These are phyloP conservation scores for Campoletis sonorensis DNA, from an alignment of 1,140 invertebrate species.

Conservation along the genomic window DNA sequence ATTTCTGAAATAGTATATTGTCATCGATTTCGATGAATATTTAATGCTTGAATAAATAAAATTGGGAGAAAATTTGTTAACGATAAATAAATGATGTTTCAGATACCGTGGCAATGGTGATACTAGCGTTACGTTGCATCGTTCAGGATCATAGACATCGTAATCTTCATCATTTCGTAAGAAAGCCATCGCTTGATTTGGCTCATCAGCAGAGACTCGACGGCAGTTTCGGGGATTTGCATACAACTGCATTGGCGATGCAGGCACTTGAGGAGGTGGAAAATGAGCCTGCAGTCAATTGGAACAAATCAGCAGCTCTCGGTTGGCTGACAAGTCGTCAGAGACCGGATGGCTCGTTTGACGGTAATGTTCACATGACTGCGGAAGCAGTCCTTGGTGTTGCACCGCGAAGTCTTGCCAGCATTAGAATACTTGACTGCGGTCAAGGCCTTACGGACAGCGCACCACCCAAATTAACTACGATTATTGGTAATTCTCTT, in stretches of 20 bases:
- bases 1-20: no score
- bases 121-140: constrained; percentile 88
- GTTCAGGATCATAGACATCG: constrained; percentile 89
- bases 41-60: background rate
- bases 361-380: constrained; percentile 82
- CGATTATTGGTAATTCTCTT: constrained; percentile 61
- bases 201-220: constrained; percentile 86
- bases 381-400: constrained; percentile 86
- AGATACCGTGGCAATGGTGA: constrained; percentile 91
- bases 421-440: constrained; percentile 83
- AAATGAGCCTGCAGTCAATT: constrained; percentile 79
- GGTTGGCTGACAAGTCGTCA: constrained; percentile 85
- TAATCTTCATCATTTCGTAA: constrained; percentile 86
- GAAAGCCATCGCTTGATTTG: constrained; percentile 84
- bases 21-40: no score
- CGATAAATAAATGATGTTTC: constrained; percentile 52
- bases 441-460: constrained; percentile 75
- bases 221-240: constrained; percentile 89
- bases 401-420: constrained; percentile 81
- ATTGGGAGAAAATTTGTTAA: constrained; percentile 4
- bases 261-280: constrained; percentile 86
- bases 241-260: constrained; percentile 87
- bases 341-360: constrained; percentile 86
- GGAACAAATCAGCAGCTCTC: constrained; percentile 86
- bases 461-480: constrained; percentile 62